Evolutionary conservation across 2,797 vertebrate species (phyloP).

Genomic region (Alosa sapidissima): DNA sequence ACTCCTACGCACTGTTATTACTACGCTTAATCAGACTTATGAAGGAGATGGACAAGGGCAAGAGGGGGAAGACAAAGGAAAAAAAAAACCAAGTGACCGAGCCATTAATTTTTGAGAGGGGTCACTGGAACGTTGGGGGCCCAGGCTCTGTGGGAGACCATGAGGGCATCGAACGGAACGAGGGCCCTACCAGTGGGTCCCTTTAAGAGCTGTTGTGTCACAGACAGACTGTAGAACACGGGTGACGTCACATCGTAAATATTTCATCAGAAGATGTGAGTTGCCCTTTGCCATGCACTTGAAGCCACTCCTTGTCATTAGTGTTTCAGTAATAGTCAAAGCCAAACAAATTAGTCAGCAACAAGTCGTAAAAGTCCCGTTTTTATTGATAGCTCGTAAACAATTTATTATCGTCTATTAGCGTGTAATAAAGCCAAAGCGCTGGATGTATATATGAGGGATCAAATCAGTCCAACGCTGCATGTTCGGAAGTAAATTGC

Average conservation of each 20-base stretch:
- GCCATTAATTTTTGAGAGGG: conserved; percentile 39
- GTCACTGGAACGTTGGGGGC: conserved; percentile 32
- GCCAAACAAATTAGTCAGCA: neutral
- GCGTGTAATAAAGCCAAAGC: conserved; percentile 8
- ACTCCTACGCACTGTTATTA: conserved; percentile 46
- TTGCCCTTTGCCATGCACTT: neutral
- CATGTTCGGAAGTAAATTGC: neutral
- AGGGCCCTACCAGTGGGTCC: neutral
- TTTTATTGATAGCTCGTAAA: neutral
- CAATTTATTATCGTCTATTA: conserved; percentile 5
- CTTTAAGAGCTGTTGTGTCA: neutral
- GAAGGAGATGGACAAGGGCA: neutral
- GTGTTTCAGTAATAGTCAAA: neutral
- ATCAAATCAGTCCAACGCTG: neutral
- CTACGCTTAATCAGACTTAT: conserved; percentile 44
- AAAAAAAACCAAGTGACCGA: conserved; percentile 15
- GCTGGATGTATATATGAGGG: neutral
- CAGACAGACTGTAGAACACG: neutral
- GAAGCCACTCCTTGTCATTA: neutral
- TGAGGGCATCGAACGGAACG: neutral
- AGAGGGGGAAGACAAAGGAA: neutral
- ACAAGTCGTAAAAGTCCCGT: neutral
- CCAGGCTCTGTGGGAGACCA: neutral
- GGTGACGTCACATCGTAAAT: conserved; percentile 5
- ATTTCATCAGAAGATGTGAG: neutral